Base-by-base conservation (phyloP, 2,113 vertebrate species). In the Chloropsis cyanopogon region DNA sequence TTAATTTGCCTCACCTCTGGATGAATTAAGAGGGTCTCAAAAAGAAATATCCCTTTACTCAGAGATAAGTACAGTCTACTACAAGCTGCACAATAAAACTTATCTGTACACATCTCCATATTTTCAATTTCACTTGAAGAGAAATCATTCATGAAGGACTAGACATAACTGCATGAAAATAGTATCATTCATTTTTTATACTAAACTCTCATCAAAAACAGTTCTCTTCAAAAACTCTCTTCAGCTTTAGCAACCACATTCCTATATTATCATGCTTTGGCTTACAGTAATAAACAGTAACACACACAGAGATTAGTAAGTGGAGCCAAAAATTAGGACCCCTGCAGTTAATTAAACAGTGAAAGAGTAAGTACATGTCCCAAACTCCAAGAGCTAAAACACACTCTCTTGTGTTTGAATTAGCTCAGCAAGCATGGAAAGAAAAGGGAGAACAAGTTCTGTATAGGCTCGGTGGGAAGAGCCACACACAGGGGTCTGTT, bases 81-180 rank as follows among this genome's bases (percentile, higher is more conserved):
- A 42, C 29, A 81, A 83, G n/a, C 10, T 29, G 14, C 69, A 72
- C 24, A 92, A 63, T 57, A 79, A 88, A 85, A 76, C 11, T 41
- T 47, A 44, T 6, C 19, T 0, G 0, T 46, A 69, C 3, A 13
- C 7, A 60, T n/a, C 19, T 28, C 24, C 1, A 0, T 33, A 41
- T 76, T 85, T 56, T 46, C 85, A 56, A 56, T 41, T 81, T 69
- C 60, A 71, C 5, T 57, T 80, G 33, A 85, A 64, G 5, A 77
- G 3, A 81, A 92, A 84, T 93, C 2, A 82, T 49, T 82, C 53
- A 57, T 72, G 76, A 82, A 82, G 7, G 18, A 46, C 80, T 53
- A 54, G 63, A 76, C 7, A 15, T 41, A 64, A 57, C 37, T 65
- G 21, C 33, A 77, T 35, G 37, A 80, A 82, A 82, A 82, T 4